Conservation (phyloP, 2,113 vertebrate species). For the Mobula hypostoma region DNA sequence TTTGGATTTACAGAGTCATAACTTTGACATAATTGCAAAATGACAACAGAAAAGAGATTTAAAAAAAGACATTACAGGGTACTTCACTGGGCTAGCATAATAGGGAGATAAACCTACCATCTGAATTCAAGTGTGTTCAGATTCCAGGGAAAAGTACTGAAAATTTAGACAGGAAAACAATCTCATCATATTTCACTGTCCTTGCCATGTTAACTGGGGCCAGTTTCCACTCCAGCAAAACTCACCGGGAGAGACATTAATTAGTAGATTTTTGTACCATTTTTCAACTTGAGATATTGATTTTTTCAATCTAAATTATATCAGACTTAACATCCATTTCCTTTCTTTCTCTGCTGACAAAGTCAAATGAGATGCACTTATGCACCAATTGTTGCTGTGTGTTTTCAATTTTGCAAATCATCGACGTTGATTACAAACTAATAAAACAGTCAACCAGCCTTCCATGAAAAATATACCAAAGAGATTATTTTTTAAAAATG, state of each 20-base stretch:
- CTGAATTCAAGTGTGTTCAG: background rate
- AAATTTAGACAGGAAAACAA: background rate
- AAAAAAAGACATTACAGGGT: background rate
- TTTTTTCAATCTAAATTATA: conserved; percentile 16
- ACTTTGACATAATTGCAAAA: background rate
- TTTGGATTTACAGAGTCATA: background rate
- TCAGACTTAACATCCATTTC: background rate
- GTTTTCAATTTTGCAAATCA: conserved; percentile 7
- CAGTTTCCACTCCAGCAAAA: background rate
- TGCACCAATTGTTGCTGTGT: background rate
- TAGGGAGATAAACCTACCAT: background rate
- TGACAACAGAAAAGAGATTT: background rate
- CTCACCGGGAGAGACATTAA: background rate
- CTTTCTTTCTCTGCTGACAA: conserved; percentile 3
- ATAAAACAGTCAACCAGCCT: conserved; percentile 3
- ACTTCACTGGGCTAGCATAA: background rate
- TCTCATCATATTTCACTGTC: background rate
- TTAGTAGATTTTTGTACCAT: background rate
- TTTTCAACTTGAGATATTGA: conserved; percentile 4
- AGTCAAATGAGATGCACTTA: conserved; percentile 24
- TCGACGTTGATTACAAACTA: background rate
- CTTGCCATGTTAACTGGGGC: background rate
- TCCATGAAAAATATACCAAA: background rate
- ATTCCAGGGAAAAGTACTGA: background rate
- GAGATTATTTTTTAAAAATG: background rate